Conservation (phyloP, 2,888 invertebrate species). For the Spodoptera exigua region DNA sequence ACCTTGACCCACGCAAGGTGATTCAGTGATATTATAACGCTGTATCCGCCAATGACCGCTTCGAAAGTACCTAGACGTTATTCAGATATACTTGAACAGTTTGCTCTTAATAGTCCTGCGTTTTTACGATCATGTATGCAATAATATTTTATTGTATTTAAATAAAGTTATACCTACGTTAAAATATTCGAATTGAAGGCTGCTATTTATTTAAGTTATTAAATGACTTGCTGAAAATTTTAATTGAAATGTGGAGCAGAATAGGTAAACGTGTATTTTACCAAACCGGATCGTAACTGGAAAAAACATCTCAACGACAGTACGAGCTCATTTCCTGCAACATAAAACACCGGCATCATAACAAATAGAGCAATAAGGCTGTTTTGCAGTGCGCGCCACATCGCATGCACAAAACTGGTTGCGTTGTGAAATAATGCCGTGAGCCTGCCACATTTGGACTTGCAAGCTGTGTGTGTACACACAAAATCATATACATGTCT, state of each 20-base stretch:
- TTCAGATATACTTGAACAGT: conserved; percentile 70
- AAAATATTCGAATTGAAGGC: conserved; percentile 24
- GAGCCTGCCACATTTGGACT: conserved; percentile 64
- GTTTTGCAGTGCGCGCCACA: conserved; percentile 69
- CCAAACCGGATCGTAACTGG: conserved; percentile 67
- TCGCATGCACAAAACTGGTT: conserved; percentile 78
- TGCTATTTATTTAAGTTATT: conserved; percentile 7
- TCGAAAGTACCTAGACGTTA: conserved; percentile 81
- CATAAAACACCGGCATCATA: conserved; percentile 75
- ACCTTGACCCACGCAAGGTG: conserved; percentile 88
- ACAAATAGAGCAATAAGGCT: conserved; percentile 79
- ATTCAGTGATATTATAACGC: conserved; percentile 84
- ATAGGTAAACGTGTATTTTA: conserved; percentile 60
- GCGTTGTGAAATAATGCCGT: conserved; percentile 73
- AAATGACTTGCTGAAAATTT: background rate
- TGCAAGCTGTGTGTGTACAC: conserved; percentile 26
- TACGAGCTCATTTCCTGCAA: conserved; percentile 77
- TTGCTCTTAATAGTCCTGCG: conserved; percentile 41
- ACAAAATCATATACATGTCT: conserved; percentile 4
- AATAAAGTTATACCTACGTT: conserved; percentile 33
- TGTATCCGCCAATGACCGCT: conserved; percentile 81
- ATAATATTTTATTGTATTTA: conserved; percentile 28
- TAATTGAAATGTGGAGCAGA: conserved; percentile 43
- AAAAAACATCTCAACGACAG: conserved; percentile 67
- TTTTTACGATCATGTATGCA: conserved; percentile 37